phyloP scores from a whole-genome alignment of 2,113 vertebrate species.

The Cricetomys ansorgei region DNA sequence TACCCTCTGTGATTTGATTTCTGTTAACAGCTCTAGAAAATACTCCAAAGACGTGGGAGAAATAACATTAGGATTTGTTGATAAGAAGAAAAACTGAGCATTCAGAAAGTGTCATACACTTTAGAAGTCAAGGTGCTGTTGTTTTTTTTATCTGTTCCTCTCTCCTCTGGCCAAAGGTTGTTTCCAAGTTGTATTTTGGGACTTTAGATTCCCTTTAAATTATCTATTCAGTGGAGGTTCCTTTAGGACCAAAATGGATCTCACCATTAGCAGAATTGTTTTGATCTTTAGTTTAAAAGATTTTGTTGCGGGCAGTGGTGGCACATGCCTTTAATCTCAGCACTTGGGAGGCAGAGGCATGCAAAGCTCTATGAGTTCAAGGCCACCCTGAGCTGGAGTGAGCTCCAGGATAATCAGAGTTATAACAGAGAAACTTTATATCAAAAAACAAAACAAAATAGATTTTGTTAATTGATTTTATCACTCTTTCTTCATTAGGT shows the following conservation, averaged over 20 bases:
- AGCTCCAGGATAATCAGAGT: too few relatives aligned
- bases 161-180: neutral
- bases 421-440: too few relatives aligned
- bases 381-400: too few relatives aligned
- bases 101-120: slow-evolving; percentile 51
- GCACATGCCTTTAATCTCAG: too few relatives aligned
- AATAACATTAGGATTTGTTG: slow-evolving; percentile 76
- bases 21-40: slow-evolving; percentile 76
- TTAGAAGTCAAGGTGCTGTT: neutral
- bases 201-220: slow-evolving; percentile 11
- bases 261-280: slow-evolving; percentile 10
- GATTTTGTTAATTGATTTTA: slow-evolving; percentile 54
- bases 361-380: too few relatives aligned
- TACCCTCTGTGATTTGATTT: slow-evolving; percentile 71
- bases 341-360: too few relatives aligned
- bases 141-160: neutral
- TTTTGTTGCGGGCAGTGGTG: too few relatives aligned
- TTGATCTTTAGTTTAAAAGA: slow-evolving; percentile 39
- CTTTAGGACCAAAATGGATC: slow-evolving; percentile 27
- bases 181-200: neutral
- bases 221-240: slow-evolving; percentile 20
- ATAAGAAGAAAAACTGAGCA: slow-evolving; percentile 72
- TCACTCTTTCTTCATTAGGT: slow-evolving; percentile 14
- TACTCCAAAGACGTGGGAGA: slow-evolving; percentile 67
- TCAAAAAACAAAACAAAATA: too few relatives aligned